Conservation (phyloP, 2,797 vertebrate species). For the Chaetodon trifasciatus region DNA sequence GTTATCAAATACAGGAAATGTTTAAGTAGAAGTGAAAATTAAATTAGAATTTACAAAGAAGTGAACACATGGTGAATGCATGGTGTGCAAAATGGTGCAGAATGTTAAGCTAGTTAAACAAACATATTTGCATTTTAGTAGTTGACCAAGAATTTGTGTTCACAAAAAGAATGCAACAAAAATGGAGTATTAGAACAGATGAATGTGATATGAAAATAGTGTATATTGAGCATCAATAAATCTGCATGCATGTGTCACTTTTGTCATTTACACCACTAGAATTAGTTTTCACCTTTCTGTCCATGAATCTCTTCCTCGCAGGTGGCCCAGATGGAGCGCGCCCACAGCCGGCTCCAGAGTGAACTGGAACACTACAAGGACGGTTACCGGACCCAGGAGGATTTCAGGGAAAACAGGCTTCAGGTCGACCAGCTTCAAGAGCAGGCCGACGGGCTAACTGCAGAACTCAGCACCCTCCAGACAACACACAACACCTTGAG, state of each 20-base stretch:
- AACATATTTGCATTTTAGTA: not conserved
- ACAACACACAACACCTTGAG: conserved; percentile 83
- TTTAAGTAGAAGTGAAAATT: not conserved
- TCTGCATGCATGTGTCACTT: not conserved
- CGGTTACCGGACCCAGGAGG: conserved; percentile 73
- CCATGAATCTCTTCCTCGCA: conserved; percentile 47
- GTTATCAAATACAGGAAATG: conserved; percentile 4
- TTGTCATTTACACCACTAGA: conserved; percentile 1
- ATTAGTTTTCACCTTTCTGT: not conserved
- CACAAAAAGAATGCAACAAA: not conserved
- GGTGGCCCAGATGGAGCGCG: conserved; percentile 85
- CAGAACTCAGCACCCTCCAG: conserved; percentile 82
- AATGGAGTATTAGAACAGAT: not conserved
- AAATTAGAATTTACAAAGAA: too few relatives aligned
- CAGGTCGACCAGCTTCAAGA: conserved; percentile 82
- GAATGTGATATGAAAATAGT: not conserved
- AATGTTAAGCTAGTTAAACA: not conserved
- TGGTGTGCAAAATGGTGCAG: not conserved
- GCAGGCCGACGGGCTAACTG: conserved; percentile 76
- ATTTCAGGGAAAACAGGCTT: conserved; percentile 81
- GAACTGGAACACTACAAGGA: conserved; percentile 72
- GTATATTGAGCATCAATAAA: not conserved
- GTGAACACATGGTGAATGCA: not conserved
- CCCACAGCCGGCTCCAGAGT: conserved; percentile 76
- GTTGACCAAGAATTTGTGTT: not conserved